Evolutionary conservation across 1,140 invertebrate genomes (phyloP).

Genomic region (Marisa cornuarietis): DNA sequence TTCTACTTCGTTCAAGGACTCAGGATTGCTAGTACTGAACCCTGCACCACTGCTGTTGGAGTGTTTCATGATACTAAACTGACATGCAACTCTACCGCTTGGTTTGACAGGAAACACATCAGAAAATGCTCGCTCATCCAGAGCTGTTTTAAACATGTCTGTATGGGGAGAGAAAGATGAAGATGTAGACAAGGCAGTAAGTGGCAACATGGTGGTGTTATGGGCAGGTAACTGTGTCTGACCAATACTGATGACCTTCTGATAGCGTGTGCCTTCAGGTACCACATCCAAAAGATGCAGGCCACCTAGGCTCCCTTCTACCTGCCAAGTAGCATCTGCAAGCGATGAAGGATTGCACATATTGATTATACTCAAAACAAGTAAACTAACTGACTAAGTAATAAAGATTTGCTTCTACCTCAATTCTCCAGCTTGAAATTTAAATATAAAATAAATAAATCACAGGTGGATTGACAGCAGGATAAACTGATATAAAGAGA

Average conservation of each 20-base stretch:
- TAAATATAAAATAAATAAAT: no score
- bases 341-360: not conserved
- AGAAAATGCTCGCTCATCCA: conserved; percentile 47
- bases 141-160: conserved; percentile 58
- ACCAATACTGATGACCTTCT: conserved; percentile 86
- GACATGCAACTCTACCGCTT: conserved; percentile 44
- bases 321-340: conserved; percentile 34
- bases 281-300: conserved; percentile 89
- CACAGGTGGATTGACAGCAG: no score
- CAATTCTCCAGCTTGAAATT: no score
- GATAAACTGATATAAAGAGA: no score
- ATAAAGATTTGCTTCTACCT: no score
- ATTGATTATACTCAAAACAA: no score
- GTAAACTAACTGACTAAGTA: no score
- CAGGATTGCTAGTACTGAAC: conserved; percentile 34
- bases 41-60: conserved; percentile 33
- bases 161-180: conserved; percentile 14
- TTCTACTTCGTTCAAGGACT: conserved; percentile 6
- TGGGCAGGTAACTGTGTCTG: conserved; percentile 27
- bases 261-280: conserved; percentile 82
- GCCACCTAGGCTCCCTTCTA: conserved; percentile 83
- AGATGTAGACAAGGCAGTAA: not conserved
- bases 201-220: conserved; percentile 41
- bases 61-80: conserved; percentile 42
- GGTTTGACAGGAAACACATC: conserved; percentile 26